These are phyloP conservation scores for Brachyopa scutellaris DNA, from an alignment of 2,888 invertebrate species.

Conservation along the genomic window DNA sequence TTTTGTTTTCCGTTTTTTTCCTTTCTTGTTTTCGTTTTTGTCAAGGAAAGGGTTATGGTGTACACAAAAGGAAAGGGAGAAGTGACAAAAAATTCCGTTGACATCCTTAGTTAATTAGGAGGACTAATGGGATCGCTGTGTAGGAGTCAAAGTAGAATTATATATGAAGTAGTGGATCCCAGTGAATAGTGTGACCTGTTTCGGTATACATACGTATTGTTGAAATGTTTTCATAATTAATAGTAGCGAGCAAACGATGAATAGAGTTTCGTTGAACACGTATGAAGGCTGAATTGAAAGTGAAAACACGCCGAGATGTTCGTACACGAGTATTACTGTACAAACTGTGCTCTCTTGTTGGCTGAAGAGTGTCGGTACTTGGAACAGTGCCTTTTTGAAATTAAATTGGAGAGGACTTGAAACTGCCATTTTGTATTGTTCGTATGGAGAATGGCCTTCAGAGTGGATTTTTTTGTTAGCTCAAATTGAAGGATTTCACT, in stretches of 20 bases:
- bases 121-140: slow-evolving; percentile 65
- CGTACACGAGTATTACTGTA: too few relatives aligned
- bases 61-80: background rate
- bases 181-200: slow-evolving; percentile 49
- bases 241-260: too few relatives aligned
- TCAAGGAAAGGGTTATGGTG: background rate
- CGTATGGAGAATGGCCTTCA: too few relatives aligned
- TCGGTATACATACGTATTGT: slow-evolving; percentile 47
- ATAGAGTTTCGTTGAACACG: too few relatives aligned
- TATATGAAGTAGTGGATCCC: background rate
- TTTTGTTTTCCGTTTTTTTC: background rate
- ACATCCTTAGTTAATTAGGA: slow-evolving; percentile 68
- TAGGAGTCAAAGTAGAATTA: slow-evolving; percentile 64
- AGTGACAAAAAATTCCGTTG: slow-evolving; percentile 46
- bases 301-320: background rate
- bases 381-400: too few relatives aligned
- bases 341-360: too few relatives aligned
- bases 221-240: slow-evolving; percentile 49
- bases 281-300: too few relatives aligned
- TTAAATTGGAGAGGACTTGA: too few relatives aligned
- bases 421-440: too few relatives aligned
- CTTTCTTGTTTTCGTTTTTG: background rate
- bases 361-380: too few relatives aligned
- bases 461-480: too few relatives aligned
- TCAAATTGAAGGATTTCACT: too few relatives aligned